phyloP scores from a whole-genome alignment of 92 coral and sea anemone genomes.

The Nematostella vectensis region DNA sequence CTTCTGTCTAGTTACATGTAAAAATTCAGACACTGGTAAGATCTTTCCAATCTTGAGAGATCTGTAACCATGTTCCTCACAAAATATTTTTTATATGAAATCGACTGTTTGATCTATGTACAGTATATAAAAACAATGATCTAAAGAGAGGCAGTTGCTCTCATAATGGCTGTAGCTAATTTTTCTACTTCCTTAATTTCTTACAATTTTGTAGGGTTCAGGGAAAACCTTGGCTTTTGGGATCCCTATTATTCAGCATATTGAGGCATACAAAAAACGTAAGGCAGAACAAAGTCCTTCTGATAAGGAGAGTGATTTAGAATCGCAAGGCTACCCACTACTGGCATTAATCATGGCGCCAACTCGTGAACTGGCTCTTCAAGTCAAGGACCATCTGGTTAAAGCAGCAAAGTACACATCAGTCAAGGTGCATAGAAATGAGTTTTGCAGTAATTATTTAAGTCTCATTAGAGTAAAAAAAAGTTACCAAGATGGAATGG shows the following conservation, averaged over 20 bases:
- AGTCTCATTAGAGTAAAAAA: neutral
- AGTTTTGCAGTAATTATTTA: neutral
- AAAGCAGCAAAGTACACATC: constrained; percentile 57
- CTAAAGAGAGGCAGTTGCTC: too few relatives aligned
- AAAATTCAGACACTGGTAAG: too few relatives aligned
- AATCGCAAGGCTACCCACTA: constrained; percentile 25
- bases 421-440: constrained; percentile 71
- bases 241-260: constrained; percentile 72
- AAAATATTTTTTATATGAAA: too few relatives aligned
- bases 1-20: too few relatives aligned
- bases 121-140: too few relatives aligned
- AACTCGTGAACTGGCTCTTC: constrained; percentile 89
- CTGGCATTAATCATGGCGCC: constrained; percentile 83
- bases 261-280: constrained; percentile 29
- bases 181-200: too few relatives aligned
- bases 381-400: constrained; percentile 64
- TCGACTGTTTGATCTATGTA: too few relatives aligned
- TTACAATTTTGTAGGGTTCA: constrained; percentile 72
- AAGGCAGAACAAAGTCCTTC: constrained; percentile 1
- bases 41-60: too few relatives aligned
- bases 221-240: constrained; percentile 97
- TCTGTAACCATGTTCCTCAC: too few relatives aligned
- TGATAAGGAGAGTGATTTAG: constrained; percentile 3
- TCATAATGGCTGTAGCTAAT: too few relatives aligned
- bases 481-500: neutral